Percentiles rank a stretch among this genome's conserved stretches.
Conservation (phyloP, 2,113 vertebrate genomes). For the Seriola aureovittata region DNA sequence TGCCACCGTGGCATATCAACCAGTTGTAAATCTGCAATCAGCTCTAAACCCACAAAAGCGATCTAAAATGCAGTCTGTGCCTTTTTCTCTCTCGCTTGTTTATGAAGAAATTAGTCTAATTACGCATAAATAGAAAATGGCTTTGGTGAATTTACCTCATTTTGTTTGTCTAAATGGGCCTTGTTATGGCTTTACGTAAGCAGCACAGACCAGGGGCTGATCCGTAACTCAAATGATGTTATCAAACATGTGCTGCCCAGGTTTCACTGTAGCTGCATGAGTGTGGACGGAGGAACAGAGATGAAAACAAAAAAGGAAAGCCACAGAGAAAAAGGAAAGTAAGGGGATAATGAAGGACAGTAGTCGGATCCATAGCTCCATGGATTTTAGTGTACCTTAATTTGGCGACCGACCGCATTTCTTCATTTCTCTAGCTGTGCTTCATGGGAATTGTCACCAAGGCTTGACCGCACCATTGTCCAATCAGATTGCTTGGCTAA, state of each 20-base stretch:
- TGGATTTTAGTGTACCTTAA: background rate
- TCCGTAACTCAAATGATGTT: conserved; percentile 70
- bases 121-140: conserved; percentile 81
- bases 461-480: conserved; percentile 4
- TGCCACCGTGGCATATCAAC: conserved; percentile 19
- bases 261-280: conserved; percentile 27
- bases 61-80: conserved; percentile 46
- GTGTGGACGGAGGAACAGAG: background rate
- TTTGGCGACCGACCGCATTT: background rate
- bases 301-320: background rate
- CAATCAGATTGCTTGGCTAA: conserved; percentile 57
- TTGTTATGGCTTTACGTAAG: conserved; percentile 79
- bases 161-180: conserved; percentile 80
- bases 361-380: background rate
- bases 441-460: conserved; percentile 31
- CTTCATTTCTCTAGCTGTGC: background rate
- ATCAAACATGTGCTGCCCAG: conserved; percentile 76
- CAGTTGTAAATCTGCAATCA: conserved; percentile 58
- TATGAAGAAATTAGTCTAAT: conserved; percentile 78
- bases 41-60: conserved; percentile 57
- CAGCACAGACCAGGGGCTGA: conserved; percentile 54
- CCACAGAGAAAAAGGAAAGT: background rate
- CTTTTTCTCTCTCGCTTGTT: conserved; percentile 49
- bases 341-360: background rate
- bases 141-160: conserved; percentile 79